Base-by-base conservation (phyloP, 2,113 vertebrate genomes). In the Zonotrichia leucophrys region DNA sequence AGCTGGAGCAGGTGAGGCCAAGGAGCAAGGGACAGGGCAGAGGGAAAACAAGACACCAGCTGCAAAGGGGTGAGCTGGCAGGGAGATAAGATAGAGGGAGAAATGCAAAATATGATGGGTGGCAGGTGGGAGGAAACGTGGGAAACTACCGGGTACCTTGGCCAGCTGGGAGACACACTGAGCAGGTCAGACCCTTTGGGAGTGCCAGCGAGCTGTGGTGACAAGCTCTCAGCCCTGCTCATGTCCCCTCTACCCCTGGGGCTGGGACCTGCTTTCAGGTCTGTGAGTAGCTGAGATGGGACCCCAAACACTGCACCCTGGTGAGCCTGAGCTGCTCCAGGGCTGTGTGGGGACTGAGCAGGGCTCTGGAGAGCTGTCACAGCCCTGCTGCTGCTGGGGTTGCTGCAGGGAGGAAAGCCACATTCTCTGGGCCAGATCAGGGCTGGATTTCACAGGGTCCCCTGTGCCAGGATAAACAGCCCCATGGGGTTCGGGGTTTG, bases 31-130 rank as follows among this genome's bases (percentile, higher is more conserved):
- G 60, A 77, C 52, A 87, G 56, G n/a, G 81, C 60, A 79, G 73
- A 87, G 30, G 41, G 47, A 96, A 97, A 94, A 96, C 86, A 96
- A 94, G 80, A 89, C 55, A 70, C 90, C 96, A 97, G 94, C 96
- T 97, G 96, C 92, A 80, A 93, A 94, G 41, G 70, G 55, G 47
- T 86, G 85, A 95, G 85, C 63, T 2, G 0, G 49, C 4, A 0
- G 39, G 59, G 37, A 95, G 96, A 94, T 97, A 97, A 97, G 96
- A 93, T 91, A 96, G 84, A 67, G 62, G 24, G 59, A 97, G 95
- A 96, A 97, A 97, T 96, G 95, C 94, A 93, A 97, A 97, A 87
- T 92, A 97, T 92, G 92, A 95, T 2, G 89, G 78, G 46, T 81
- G 23, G 53, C 78, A 84, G 92, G 88, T 12, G 0, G 90, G 72